Evolutionary conservation across 1,140 invertebrate species (phyloP), one percentile per base, ranked within the genome.

Genomic region (Cyrtorhinus lividipennis): DNA sequence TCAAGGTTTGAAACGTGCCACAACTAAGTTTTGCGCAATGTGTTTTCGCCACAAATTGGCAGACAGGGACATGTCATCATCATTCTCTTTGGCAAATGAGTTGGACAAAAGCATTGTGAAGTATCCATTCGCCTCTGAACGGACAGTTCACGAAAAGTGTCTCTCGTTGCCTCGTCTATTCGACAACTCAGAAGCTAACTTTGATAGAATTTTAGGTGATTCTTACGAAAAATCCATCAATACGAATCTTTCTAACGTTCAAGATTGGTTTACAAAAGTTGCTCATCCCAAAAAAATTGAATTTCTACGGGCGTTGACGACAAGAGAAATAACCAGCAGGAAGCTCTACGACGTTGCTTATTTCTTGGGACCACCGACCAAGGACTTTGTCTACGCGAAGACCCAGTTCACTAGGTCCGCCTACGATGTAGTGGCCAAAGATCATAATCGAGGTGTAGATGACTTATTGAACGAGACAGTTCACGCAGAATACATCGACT

Each of bases 191-290:
- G 15, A 8, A 15, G 30, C 5, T 8, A 5, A 15, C 5, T 8
- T 38, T 38, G 30, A 53, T 22, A 10, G 48, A 3, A 13, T 53
- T 22, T 53, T 10, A 20, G 5, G 5, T 5, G 48, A 53, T 20
- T 8, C 8, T 8, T 53, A 53, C 18, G 8, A 13, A 22, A 53
- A 53, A 53, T 13, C 48, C 5, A 10, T 53, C 8, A 53, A 53
- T 20, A 10, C 48, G 8, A 20, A 5, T 22, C 10, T 53, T 20
- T 53, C 10, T 20, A 5, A 10, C 20, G 18, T 53, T 15, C 48
- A 53, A 53, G 48, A 53, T 20, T 53, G 48, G 48, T 53, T 53
- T 53, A 22, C 48, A 10, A 53, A 53, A 53, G 20, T 53, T 53
- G 10, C 48, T 8, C 20, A 5, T 20, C 5, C 8, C 8, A 53